Evolutionary conservation across 2,888 invertebrate genomes (phyloP).

Genomic region (Penaeus monodon): DNA sequence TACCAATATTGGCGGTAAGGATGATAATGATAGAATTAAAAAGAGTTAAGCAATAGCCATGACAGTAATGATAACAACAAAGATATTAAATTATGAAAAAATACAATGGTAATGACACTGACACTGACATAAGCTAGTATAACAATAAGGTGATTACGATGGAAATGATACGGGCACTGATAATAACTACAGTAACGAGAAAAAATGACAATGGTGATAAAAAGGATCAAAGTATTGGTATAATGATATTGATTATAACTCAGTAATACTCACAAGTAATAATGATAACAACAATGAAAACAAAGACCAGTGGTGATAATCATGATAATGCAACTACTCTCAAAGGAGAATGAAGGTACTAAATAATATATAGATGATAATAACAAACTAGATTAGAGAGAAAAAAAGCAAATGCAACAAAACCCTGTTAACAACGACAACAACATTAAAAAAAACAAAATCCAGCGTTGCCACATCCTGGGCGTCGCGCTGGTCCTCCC

Average conservation of each 20-base stretch:
- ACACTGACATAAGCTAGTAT: not conserved
- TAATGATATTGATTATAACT: not conserved
- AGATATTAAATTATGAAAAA: too few species aligned
- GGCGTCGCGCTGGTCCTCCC: too few species aligned
- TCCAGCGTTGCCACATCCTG: too few species aligned
- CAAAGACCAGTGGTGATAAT: not conserved
- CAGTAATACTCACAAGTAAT: too few species aligned
- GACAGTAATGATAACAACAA: not conserved
- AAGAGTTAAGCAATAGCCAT: not conserved
- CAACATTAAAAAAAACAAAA: too few species aligned
- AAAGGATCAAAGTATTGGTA: not conserved
- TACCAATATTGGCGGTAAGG: not conserved
- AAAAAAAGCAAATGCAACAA: not conserved
- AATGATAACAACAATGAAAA: not conserved
- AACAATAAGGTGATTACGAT: not conserved
- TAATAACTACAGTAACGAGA: not conserved
- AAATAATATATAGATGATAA: not conserved
- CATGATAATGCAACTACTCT: not conserved
- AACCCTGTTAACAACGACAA: not conserved
- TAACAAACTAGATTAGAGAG: not conserved
- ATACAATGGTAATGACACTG: not conserved
- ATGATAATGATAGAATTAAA: not conserved
- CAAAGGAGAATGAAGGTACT: not conserved
- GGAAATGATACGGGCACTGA: not conserved
- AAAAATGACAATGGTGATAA: not conserved